Percentiles rank a stretch among this genome's conserved stretches.
phyloP scores from a whole-genome alignment of 2,888 invertebrate genomes.

The Axea sp. region DNA sequence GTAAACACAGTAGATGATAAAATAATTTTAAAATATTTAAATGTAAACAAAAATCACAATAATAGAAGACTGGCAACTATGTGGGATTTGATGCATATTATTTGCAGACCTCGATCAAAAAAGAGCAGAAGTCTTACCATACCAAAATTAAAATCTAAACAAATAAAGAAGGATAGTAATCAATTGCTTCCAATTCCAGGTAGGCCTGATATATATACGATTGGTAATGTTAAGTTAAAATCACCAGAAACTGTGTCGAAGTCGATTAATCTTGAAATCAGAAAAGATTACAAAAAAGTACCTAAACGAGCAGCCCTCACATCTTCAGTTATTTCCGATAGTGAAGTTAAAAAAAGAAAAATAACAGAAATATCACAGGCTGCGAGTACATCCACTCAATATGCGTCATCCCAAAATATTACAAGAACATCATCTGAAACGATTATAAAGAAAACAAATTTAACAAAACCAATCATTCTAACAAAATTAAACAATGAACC shows the following conservation, averaged over 20 bases:
- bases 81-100: slow-evolving; percentile 48
- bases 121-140: neutral
- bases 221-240: neutral
- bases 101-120: slow-evolving; percentile 8
- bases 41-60: slow-evolving; percentile 26
- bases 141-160: neutral
- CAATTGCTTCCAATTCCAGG: slow-evolving; percentile 4
- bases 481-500: too few relatives aligned
- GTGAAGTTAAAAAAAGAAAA: slow-evolving; percentile 5
- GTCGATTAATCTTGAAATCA: neutral
- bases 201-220: neutral
- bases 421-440: too few relatives aligned
- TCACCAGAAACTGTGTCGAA: neutral
- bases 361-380: too few relatives aligned
- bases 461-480: too few relatives aligned
- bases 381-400: too few relatives aligned
- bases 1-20: slow-evolving; percentile 11
- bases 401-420: too few relatives aligned
- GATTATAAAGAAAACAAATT: too few relatives aligned
- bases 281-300: slow-evolving; percentile 24
- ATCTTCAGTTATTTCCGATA: neutral
- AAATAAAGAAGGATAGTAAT: neutral
- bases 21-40: slow-evolving; percentile 21
- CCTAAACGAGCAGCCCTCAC: slow-evolving; percentile 5
- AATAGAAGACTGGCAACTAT: slow-evolving; percentile 22